These are phyloP conservation scores for Edolisoma coerulescens DNA, from an alignment of 2,113 vertebrate species.

Conservation along the genomic window DNA sequence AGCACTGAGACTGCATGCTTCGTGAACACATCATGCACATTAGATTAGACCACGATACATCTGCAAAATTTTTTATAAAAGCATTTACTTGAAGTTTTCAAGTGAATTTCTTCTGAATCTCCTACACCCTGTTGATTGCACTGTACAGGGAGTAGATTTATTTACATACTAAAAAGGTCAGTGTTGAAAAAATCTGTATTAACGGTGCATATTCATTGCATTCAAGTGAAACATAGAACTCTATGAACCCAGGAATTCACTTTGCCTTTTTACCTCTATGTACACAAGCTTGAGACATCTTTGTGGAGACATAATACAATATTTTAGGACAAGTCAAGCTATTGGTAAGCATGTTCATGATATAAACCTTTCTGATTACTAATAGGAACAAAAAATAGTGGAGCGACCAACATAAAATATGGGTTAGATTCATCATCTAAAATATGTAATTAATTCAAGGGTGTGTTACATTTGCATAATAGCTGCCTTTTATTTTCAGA, in stretches of 20 bases:
- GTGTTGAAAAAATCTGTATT: neutral
- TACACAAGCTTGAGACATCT: neutral
- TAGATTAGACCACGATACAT: neutral
- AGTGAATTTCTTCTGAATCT: neutral
- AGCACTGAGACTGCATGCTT: neutral
- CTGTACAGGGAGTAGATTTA: slow-evolving; percentile 23
- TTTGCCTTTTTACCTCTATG: neutral
- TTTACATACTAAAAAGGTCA: slow-evolving; percentile 71
- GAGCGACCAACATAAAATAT: neutral
- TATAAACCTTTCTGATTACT: neutral
- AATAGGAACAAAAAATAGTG: neutral
- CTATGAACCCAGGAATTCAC: neutral
- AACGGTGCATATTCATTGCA: neutral
- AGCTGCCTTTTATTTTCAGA: slow-evolving; percentile 26
- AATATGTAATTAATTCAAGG: slow-evolving; percentile 34
- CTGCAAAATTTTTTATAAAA: neutral
- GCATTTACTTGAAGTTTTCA: neutral
- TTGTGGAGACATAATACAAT: neutral
- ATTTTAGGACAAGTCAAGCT: neutral
- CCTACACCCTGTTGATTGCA: neutral
- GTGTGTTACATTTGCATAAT: slow-evolving; percentile 37
- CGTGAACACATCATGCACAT: neutral
- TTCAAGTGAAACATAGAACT: slow-evolving; percentile 31
- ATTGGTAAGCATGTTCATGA: neutral
- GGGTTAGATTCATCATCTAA: slow-evolving; percentile 2